These are phyloP conservation scores for Aplocera efformata DNA, from an alignment of 2,888 invertebrate genomes.

Conservation along the genomic window DNA sequence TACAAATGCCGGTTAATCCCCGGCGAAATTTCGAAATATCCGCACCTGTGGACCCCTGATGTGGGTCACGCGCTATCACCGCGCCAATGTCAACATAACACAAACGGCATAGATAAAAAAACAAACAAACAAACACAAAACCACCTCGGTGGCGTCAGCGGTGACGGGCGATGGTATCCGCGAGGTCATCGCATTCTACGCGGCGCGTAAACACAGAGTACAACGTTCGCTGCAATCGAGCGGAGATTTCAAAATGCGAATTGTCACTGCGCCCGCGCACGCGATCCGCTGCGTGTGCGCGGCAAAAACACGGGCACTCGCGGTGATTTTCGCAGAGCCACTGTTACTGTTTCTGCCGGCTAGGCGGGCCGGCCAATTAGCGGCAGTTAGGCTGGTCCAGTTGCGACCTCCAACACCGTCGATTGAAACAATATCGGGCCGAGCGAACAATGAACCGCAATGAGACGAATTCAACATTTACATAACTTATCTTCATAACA, in stretches of 20 bases:
- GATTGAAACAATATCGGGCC: slow-evolving; percentile 40
- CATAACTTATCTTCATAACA: slow-evolving; percentile 37
- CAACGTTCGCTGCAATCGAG: slow-evolving; percentile 53
- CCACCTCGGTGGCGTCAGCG: slow-evolving; percentile 50
- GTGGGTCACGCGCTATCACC: slow-evolving; percentile 57
- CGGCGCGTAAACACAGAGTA: slow-evolving; percentile 39
- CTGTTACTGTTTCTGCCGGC: slow-evolving; percentile 48
- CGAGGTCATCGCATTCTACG: slow-evolving; percentile 65
- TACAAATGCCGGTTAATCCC: slow-evolving; percentile 38
- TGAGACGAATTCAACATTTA: slow-evolving; percentile 45
- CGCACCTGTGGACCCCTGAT: slow-evolving; percentile 44
- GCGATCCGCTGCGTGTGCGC: slow-evolving; percentile 37
- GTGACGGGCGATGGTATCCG: slow-evolving; percentile 39
- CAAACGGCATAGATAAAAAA: slow-evolving; percentile 22
- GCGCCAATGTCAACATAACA: slow-evolving; percentile 36
- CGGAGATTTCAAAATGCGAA: slow-evolving; percentile 62
- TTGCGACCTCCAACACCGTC: slow-evolving; percentile 36
- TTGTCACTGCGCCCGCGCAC: slow-evolving; percentile 44
- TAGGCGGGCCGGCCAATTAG: slow-evolving; percentile 37
- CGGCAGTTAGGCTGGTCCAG: slow-evolving; percentile 34
- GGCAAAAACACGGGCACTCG: slow-evolving; percentile 65
- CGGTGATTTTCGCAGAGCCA: slow-evolving; percentile 64
- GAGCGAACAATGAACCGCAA: slow-evolving; percentile 48
- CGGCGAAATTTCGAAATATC: slow-evolving; percentile 50
- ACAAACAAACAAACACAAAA: slow-evolving; percentile 64